phyloP scores from a whole-genome alignment of 2,113 vertebrate genomes.

The Australoheros scitulus region DNA sequence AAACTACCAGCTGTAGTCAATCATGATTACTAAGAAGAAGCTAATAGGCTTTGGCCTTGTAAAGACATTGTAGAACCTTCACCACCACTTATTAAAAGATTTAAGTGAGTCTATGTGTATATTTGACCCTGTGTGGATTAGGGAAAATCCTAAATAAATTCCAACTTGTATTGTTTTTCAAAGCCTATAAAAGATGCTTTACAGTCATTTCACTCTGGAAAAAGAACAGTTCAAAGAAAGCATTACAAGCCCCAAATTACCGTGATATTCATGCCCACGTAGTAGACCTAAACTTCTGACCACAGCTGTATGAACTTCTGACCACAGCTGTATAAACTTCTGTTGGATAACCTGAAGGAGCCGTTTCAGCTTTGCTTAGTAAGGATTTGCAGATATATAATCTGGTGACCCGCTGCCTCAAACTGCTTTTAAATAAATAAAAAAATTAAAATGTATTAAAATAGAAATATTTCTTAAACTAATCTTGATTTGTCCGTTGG shows the following conservation, averaged over 20 bases:
- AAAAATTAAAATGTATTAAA: no score
- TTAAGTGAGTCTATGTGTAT: background rate
- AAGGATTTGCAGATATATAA: slow-evolving; percentile 25
- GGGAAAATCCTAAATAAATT: background rate
- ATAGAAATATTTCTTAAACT: background rate
- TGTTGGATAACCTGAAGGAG: background rate
- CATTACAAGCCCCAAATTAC: background rate
- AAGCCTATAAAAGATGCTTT: background rate
- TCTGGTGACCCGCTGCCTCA: slow-evolving; percentile 18
- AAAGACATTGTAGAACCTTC: background rate
- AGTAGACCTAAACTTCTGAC: background rate
- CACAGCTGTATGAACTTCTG: background rate
- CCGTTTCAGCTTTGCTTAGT: background rate
- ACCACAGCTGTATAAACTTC: background rate
- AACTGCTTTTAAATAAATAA: background rate
- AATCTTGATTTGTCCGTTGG: background rate
- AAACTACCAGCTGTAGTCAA: background rate
- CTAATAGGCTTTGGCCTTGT: background rate
- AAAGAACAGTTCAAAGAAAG: background rate
- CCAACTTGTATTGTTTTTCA: background rate
- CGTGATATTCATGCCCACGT: background rate
- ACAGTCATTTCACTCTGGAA: background rate
- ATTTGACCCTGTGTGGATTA: background rate
- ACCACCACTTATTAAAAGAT: background rate
- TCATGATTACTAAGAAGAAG: background rate